Evolutionary conservation across 64 coral and sea anemone species (phyloP).

Genomic region (Dendronephthya gigantea): DNA sequence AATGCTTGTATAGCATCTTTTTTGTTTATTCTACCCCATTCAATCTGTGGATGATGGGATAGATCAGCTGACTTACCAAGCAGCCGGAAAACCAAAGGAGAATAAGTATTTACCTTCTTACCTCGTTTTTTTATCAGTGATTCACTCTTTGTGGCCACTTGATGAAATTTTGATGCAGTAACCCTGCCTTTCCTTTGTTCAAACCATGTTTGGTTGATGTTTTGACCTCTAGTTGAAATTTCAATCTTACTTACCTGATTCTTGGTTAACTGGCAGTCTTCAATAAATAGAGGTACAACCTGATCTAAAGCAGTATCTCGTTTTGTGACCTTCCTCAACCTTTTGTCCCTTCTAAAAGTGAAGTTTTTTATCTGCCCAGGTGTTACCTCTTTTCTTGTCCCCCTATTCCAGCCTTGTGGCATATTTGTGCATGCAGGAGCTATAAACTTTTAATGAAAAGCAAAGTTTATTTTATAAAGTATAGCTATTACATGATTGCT

Average conservation of each 20-base stretch:
- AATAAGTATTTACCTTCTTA: background rate
- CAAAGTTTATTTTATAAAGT: conserved; percentile 59
- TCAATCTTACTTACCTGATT: conserved; percentile 21
- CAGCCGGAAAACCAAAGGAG: background rate
- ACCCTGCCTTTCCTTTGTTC: background rate
- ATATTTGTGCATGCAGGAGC: conserved; percentile 44
- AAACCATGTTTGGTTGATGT: background rate
- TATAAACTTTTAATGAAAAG: conserved; percentile 34
- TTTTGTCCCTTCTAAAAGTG: conserved; percentile 47
- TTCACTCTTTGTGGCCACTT: conserved; percentile 7
- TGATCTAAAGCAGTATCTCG: conserved; percentile 6
- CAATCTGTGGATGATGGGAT: background rate
- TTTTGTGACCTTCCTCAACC: background rate
- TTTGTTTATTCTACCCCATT: background rate
- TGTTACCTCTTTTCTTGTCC: conserved; percentile 43
- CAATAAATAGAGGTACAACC: conserved; percentile 17
- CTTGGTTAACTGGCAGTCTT: conserved; percentile 30
- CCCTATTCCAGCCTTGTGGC: conserved; percentile 19
- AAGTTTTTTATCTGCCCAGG: conserved; percentile 16
- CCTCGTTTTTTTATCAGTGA: background rate
- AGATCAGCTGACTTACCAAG: background rate
- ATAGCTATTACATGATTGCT: conserved; percentile 62
- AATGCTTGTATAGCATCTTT: background rate
- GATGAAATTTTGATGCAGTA: background rate
- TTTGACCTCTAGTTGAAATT: background rate